These are phyloP conservation scores for Isurus oxyrinchus DNA, from an alignment of 2,113 vertebrate species.

Conservation along the genomic window DNA sequence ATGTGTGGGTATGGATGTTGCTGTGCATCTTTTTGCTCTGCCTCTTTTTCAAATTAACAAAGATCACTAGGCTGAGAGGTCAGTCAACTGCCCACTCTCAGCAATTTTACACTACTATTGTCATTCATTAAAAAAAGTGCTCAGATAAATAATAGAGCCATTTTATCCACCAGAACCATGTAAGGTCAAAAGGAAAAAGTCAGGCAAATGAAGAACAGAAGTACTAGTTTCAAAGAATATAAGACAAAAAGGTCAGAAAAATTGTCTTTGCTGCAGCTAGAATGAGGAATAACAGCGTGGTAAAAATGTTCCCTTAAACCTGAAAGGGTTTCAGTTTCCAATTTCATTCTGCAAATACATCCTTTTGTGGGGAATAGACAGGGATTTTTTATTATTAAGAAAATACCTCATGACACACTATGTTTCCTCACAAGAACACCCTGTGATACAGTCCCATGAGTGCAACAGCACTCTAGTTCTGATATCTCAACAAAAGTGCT, in stretches of 20 bases:
- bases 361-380: not conserved
- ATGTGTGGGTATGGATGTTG: not conserved
- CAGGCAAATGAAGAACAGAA: not conserved
- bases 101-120: not conserved
- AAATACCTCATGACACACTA: not conserved
- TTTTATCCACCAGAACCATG: not conserved
- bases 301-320: not conserved
- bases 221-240: not conserved
- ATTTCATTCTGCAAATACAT: not conserved
- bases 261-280: not conserved
- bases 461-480: not conserved
- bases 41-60: not conserved
- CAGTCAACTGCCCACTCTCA: not conserved
- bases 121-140: not conserved
- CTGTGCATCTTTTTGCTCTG: not conserved
- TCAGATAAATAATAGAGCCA: not conserved
- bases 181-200: not conserved
- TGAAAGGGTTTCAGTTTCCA: not conserved
- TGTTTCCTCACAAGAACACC: not conserved
- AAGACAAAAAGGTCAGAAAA: not conserved
- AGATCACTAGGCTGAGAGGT: not conserved
- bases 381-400: not conserved
- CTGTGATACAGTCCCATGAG: not conserved
- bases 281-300: not conserved
- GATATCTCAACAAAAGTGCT: not conserved